These are phyloP conservation scores for Gastracanthus pulcherrimus DNA, from an alignment of 2,888 invertebrate species.

Conservation along the genomic window DNA sequence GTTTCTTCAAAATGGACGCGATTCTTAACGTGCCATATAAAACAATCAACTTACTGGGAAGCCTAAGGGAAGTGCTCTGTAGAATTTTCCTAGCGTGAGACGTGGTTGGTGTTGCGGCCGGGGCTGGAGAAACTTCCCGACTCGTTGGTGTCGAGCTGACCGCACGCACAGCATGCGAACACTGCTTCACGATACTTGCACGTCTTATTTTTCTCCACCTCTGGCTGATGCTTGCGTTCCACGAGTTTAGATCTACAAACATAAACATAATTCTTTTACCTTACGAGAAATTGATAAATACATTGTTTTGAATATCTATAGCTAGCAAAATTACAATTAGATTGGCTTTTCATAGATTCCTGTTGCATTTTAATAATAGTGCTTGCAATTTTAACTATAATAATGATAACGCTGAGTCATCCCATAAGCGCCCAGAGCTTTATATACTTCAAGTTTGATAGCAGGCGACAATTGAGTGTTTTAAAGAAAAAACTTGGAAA, in stretches of 20 bases:
- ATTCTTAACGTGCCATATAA: no score
- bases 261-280: no score
- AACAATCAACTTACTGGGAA: slow-evolving; percentile 75
- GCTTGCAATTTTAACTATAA: no score
- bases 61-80: slow-evolving; percentile 77
- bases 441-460: not conserved
- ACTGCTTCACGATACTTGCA: slow-evolving; percentile 70
- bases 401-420: slow-evolving; percentile 27
- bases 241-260: slow-evolving; percentile 83
- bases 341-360: no score
- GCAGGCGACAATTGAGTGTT: not conserved
- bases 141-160: slow-evolving; percentile 73
- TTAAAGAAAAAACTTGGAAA: slow-evolving; percentile 66
- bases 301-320: no score
- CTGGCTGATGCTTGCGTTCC: slow-evolving; percentile 87
- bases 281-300: not conserved
- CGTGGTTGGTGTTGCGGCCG: slow-evolving; percentile 62
- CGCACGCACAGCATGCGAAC: slow-evolving; percentile 67
- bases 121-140: slow-evolving; percentile 74
- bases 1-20: no score
- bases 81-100: slow-evolving; percentile 68
- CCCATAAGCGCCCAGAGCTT: not conserved
- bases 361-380: no score
- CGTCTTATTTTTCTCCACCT: slow-evolving; percentile 86
- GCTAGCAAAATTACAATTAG: no score